Evolutionary conservation across 2,113 vertebrate species (phyloP).

Genomic region (Takifugu flavidus): DNA sequence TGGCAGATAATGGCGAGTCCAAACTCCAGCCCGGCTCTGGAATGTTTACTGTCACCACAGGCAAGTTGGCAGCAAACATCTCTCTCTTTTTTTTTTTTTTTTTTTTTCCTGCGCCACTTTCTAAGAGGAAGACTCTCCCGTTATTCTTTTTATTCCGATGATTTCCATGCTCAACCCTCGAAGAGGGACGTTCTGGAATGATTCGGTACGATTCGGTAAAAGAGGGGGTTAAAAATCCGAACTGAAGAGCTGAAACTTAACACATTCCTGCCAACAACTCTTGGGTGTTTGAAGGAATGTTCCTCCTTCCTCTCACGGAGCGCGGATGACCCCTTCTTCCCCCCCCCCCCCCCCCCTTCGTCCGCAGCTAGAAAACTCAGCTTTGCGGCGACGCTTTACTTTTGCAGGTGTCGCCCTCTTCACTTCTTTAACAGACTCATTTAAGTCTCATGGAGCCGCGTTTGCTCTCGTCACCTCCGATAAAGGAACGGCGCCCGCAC

Average conservation of each 20-base stretch:
- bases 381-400: conserved; percentile 4
- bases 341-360: conserved; percentile 14
- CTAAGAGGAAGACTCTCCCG: conserved; percentile 67
- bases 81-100: conserved; percentile 81
- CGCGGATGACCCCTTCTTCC: conserved; percentile 16
- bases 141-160: conserved; percentile 76
- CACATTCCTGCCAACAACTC: conserved; percentile 71
- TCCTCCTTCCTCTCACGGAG: conserved; percentile 43
- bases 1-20: conserved; percentile 78
- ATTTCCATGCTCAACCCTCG: conserved; percentile 71
- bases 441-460: conserved; percentile 44
- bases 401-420: conserved; percentile 40
- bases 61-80: conserved; percentile 83
- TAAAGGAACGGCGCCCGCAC: conserved; percentile 29
- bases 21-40: conserved; percentile 74
- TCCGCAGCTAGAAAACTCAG: conserved; percentile 20
- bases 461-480: conserved; percentile 41
- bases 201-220: conserved; percentile 48
- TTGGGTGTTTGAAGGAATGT: conserved; percentile 66
- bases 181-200: conserved; percentile 40
- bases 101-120: conserved; percentile 71
- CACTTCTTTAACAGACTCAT: conserved; percentile 44
- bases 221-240: conserved; percentile 23
- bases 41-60: conserved; percentile 92
- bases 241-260: conserved; percentile 66